phyloP scores from a whole-genome alignment of 1,140 invertebrate genomes.

The Drosophila gunungcola region DNA sequence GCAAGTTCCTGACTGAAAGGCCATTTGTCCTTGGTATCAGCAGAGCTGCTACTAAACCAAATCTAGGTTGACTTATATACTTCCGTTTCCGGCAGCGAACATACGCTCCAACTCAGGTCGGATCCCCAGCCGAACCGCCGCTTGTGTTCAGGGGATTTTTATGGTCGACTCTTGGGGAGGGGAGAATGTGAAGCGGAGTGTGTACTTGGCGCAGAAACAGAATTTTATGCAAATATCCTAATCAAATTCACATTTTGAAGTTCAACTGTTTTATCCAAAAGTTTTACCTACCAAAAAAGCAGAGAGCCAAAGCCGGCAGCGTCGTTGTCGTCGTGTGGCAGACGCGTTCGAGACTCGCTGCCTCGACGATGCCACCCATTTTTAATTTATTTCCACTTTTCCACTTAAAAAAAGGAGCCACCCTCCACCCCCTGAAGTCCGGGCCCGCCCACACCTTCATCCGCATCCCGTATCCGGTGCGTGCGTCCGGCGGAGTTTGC shows the following conservation, averaged over 20 bases:
- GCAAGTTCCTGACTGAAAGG: slow-evolving; percentile 51
- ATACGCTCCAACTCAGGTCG: slow-evolving; percentile 39
- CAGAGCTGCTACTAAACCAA: slow-evolving; percentile 51
- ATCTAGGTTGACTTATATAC: slow-evolving; percentile 55
- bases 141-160: slow-evolving; percentile 34
- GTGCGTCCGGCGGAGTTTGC: slow-evolving; percentile 74
- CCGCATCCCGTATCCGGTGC: slow-evolving; percentile 73
- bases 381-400: slow-evolving; percentile 84
- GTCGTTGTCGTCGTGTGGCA: slow-evolving; percentile 45
- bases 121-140: slow-evolving; percentile 4
- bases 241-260: slow-evolving; percentile 84
- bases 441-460: slow-evolving; percentile 43
- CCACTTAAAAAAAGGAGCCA: slow-evolving; percentile 57
- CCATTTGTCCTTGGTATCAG: slow-evolving; percentile 55
- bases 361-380: slow-evolving; percentile 69
- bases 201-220: slow-evolving; percentile 77
- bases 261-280: slow-evolving; percentile 84
- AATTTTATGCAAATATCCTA: slow-evolving; percentile 85
- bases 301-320: slow-evolving; percentile 38
- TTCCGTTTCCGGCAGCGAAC: slow-evolving; percentile 50
- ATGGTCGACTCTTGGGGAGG: slow-evolving; percentile 16
- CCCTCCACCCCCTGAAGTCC: slow-evolving; percentile 5
- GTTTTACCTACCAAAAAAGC: slow-evolving; percentile 62
- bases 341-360: slow-evolving; percentile 52
- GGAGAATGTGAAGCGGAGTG: slow-evolving; percentile 44